Percentiles rank a stretch among this genome's conserved stretches.
phyloP scores from a whole-genome alignment of 2,797 vertebrate genomes.

The Prionace glauca region DNA sequence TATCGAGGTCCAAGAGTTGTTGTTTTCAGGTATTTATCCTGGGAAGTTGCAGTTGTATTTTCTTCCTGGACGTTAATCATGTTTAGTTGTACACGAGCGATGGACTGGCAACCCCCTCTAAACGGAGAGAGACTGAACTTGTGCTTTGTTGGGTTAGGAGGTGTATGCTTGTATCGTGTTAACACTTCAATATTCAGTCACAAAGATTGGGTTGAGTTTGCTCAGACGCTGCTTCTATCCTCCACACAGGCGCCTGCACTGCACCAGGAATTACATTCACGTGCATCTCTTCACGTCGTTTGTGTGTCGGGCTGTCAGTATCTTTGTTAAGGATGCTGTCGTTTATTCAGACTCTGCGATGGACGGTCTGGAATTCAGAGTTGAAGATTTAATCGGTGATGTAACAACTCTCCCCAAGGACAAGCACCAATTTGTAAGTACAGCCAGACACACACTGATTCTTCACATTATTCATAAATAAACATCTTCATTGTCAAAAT shows the following conservation, averaged over 20 bases:
- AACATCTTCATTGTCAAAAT: background rate
- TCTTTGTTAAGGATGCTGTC: constrained; percentile 79
- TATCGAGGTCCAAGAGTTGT: no score
- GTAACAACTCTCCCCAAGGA: constrained; percentile 41
- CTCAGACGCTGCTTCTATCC: background rate
- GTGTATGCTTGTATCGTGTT: background rate
- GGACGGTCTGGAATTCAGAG: background rate
- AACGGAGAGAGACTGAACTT: background rate
- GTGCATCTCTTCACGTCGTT: constrained; percentile 84
- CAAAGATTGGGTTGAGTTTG: background rate
- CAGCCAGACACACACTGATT: background rate
- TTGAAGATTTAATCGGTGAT: constrained; percentile 44
- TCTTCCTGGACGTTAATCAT: no score
- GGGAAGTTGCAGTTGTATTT: no score
- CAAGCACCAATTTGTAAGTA: constrained; percentile 38
- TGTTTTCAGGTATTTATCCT: no score
- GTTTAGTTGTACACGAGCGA: no score
- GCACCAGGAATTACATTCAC: constrained; percentile 87
- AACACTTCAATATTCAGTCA: no score
- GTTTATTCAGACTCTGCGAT: constrained; percentile 58
- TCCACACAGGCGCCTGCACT: constrained; percentile 67
- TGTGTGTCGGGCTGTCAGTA: constrained; percentile 79
- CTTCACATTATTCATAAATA: background rate
- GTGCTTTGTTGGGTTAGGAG: background rate
- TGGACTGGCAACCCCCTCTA: no score